Evolutionary conservation across 2,113 vertebrate species (phyloP).

Genomic region (Pangasianodon gigas): DNA sequence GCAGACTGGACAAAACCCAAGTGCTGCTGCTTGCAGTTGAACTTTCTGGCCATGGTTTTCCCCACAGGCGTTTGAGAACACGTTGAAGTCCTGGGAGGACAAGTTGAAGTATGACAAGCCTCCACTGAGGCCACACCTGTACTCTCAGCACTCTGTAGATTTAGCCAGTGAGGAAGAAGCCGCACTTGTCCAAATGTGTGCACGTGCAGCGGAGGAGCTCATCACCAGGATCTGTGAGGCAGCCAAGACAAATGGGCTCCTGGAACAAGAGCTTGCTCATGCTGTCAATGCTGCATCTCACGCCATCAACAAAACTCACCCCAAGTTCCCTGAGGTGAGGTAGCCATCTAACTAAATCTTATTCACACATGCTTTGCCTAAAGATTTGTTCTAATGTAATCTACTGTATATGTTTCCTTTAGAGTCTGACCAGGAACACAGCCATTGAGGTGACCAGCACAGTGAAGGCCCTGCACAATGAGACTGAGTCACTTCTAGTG

Average conservation of each 20-base stretch:
- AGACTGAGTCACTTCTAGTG: conserved; percentile 90
- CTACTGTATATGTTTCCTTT: conserved; percentile 22
- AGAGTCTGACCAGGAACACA: conserved; percentile 92
- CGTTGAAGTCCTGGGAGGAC: conserved; percentile 97
- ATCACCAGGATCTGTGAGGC: conserved; percentile 98
- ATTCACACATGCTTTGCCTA: not conserved
- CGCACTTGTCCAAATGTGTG: conserved; percentile 84
- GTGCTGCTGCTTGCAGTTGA: not conserved
- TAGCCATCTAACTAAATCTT: not conserved
- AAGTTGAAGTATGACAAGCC: conserved; percentile 93
- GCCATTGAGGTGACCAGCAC: conserved; percentile 93
- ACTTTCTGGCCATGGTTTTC: conserved; percentile 28
- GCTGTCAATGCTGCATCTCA: conserved; percentile 96
- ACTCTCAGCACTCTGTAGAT: conserved; percentile 88
- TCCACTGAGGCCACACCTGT: conserved; percentile 87
- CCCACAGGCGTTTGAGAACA: conserved; percentile 93
- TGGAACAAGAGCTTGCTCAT: conserved; percentile 96
- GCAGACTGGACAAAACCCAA: not conserved
- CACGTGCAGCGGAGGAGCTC: conserved; percentile 90
- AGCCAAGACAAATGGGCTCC: conserved; percentile 87
- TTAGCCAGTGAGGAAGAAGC: conserved; percentile 89
- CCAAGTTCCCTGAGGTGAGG: conserved; percentile 91
- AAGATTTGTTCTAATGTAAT: not conserved
- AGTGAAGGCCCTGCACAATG: conserved; percentile 93
- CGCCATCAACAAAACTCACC: conserved; percentile 97